Evolutionary conservation across 2,113 vertebrate species (phyloP).

Genomic region (Gallinago media): DNA sequence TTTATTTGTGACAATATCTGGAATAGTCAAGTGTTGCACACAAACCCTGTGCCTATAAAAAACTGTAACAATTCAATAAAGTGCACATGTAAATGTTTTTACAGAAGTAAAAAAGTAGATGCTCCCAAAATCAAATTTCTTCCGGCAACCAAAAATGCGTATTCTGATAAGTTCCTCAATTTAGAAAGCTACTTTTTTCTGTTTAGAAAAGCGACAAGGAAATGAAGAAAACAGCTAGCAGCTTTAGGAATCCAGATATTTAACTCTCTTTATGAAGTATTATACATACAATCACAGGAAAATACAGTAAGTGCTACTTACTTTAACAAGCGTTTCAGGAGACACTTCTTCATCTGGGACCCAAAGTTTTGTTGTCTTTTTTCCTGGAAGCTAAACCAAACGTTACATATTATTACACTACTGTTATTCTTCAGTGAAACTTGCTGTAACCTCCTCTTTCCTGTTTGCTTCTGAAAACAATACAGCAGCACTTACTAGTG

Average conservation of each 20-base stretch:
- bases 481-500: not conserved
- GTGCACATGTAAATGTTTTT: not conserved
- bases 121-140: not conserved
- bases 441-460: not conserved
- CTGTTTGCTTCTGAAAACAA: not conserved
- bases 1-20: not conserved
- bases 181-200: not conserved
- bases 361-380: constrained; percentile 99
- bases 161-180: not conserved
- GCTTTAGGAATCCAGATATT: not conserved
- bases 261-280: not conserved
- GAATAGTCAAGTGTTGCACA: not conserved
- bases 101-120: not conserved
- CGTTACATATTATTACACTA: not conserved
- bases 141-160: not conserved
- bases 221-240: not conserved
- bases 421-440: not conserved
- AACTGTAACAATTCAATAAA: not conserved
- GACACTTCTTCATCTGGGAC: constrained; percentile 98
- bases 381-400: constrained; percentile 90
- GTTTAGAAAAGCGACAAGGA: not conserved
- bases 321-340: constrained; percentile 95
- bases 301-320: constrained; percentile 51
- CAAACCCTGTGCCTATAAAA: not conserved
- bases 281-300: not conserved